Evolutionary conservation across 2,888 invertebrate genomes (phyloP).

Genomic region (Cerceris ruficornis): DNA sequence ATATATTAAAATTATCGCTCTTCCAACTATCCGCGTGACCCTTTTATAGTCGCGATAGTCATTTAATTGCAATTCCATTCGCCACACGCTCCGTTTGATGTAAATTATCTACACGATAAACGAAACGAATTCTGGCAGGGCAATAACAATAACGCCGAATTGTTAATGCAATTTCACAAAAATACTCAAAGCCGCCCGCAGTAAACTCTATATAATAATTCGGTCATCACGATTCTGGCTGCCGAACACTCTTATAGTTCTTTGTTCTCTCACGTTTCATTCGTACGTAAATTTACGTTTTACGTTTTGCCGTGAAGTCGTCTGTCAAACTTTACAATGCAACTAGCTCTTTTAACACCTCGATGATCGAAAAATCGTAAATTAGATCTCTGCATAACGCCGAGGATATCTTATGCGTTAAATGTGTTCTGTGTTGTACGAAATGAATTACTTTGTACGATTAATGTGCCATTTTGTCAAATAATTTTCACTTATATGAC

Average conservation of each 20-base stretch:
- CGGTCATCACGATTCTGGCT: background rate
- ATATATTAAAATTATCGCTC: constrained; percentile 19
- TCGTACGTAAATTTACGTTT: background rate
- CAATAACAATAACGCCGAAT: background rate
- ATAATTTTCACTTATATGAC: too few relatives aligned
- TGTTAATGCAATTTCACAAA: constrained; percentile 2
- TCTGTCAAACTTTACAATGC: background rate
- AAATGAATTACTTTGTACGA: too few relatives aligned
- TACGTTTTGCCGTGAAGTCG: background rate
- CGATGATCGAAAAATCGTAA: too few relatives aligned
- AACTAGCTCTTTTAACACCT: background rate
- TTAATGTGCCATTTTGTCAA: too few relatives aligned
- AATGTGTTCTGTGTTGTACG: too few relatives aligned
- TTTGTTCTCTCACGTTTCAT: background rate
- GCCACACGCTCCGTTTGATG: constrained; percentile 3
- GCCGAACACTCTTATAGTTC: background rate
- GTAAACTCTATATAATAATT: constrained; percentile 11
- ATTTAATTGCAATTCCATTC: constrained; percentile 27
- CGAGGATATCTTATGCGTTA: too few relatives aligned
- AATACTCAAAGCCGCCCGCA: constrained; percentile 25
- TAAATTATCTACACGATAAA: constrained; percentile 1
- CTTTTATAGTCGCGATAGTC: background rate
- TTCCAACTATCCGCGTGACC: background rate
- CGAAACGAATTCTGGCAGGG: constrained; percentile 10
- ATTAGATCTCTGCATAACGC: too few relatives aligned